Percentiles rank a stretch among this genome's conserved stretches.
phyloP scores from a whole-genome alignment of 2,797 vertebrate genomes.

The Coregonus ussuriensis region DNA sequence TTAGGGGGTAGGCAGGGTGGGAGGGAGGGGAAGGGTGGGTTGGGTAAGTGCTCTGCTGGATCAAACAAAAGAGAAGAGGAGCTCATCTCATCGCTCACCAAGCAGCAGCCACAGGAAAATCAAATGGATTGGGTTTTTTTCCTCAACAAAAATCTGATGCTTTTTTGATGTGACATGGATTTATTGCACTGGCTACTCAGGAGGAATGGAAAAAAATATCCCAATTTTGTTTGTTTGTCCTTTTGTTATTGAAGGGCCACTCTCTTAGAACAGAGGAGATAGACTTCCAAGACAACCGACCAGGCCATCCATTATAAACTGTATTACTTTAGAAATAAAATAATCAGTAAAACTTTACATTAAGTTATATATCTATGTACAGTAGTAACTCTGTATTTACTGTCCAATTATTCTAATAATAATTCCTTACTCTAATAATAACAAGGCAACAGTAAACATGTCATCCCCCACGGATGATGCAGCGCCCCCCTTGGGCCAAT shows the following conservation, averaged over 20 bases:
- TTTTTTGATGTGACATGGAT: conserved; percentile 2
- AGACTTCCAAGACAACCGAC: not conserved
- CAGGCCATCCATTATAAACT: not conserved
- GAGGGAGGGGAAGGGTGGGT: not conserved
- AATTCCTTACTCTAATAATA: too few species aligned
- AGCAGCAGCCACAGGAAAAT: not conserved
- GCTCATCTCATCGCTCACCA: not conserved
- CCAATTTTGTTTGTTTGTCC: not conserved
- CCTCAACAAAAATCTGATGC: not conserved
- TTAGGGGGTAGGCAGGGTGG: not conserved
- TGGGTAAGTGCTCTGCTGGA: not conserved
- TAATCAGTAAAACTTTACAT: not conserved
- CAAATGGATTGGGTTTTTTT: conserved; percentile 1
- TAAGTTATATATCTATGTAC: not conserved
- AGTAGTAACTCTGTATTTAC: not conserved
- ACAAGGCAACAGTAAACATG: too few species aligned
- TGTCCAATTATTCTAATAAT: not conserved
- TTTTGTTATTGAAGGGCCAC: not conserved
- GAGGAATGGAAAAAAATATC: not conserved
- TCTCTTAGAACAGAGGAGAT: too few species aligned
- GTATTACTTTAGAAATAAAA: not conserved
- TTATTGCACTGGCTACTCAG: not conserved
- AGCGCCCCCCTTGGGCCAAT: too few species aligned
- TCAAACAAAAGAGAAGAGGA: not conserved
- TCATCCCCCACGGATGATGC: too few species aligned